phyloP scores from a whole-genome alignment of 2,888 invertebrate species.

The Achlya flavicornis region DNA sequence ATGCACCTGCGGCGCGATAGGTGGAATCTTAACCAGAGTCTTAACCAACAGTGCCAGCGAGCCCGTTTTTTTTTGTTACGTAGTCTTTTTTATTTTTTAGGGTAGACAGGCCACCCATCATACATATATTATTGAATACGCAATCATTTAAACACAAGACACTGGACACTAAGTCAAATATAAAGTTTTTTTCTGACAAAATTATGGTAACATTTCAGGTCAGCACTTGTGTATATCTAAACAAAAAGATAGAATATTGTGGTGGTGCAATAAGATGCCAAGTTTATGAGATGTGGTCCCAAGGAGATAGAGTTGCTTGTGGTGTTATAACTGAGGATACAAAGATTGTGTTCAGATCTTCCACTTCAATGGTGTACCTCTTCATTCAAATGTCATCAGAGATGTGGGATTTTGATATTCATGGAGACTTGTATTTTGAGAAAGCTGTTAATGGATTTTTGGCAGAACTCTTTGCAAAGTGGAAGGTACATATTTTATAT shows the following conservation, averaged over 20 bases:
- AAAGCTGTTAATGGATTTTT: slow-evolving; percentile 98
- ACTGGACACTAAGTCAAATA: background rate
- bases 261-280: slow-evolving; percentile 93
- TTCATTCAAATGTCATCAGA: slow-evolving; percentile 99
- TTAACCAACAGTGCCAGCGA: too few relatives aligned
- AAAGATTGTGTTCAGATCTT: slow-evolving; percentile 98
- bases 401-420: slow-evolving; percentile 99
- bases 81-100: too few relatives aligned
- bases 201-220: slow-evolving; percentile 84
- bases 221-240: slow-evolving; percentile 95
- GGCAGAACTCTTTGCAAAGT: slow-evolving; percentile 97
- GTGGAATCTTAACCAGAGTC: too few relatives aligned
- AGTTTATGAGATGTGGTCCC: slow-evolving; percentile 98
- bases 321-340: slow-evolving; percentile 98
- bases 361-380: slow-evolving; percentile 98
- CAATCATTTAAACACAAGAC: too few relatives aligned
- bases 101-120: too few relatives aligned
- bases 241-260: slow-evolving; percentile 97
- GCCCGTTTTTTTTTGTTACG: too few relatives aligned
- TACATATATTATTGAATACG: too few relatives aligned
- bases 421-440: slow-evolving; percentile 99
- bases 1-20: too few relatives aligned
- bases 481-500: slow-evolving; percentile 89
- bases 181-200: background rate
- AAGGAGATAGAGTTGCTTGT: slow-evolving; percentile 96